phyloP scores from a whole-genome alignment of 2,888 invertebrate species.

The Orthosia cruda region DNA sequence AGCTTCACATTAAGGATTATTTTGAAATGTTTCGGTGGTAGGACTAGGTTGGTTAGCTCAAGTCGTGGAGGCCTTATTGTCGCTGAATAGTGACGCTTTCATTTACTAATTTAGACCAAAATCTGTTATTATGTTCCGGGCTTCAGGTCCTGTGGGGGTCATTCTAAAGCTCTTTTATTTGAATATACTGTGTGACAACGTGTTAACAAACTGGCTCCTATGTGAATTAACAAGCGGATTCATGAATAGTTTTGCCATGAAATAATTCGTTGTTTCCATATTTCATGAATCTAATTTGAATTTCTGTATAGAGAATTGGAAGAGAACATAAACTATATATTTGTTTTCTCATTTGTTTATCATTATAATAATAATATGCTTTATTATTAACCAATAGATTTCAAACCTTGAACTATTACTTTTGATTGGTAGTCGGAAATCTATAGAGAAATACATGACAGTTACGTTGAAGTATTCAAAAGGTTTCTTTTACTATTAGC shows the following conservation, averaged over 20 bases:
- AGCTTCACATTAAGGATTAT: constrained; percentile 21
- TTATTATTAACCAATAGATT: neutral
- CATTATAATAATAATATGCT: too few species aligned
- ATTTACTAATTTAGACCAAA: constrained; percentile 69
- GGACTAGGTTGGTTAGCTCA: neutral
- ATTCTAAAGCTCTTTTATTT: constrained; percentile 29
- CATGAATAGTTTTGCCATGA: constrained; percentile 23
- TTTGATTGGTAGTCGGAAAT: neutral
- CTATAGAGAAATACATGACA: neutral
- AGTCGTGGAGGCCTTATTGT: constrained; percentile 67
- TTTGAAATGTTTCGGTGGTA: constrained; percentile 7
- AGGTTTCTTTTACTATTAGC: neutral
- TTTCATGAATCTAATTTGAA: constrained; percentile 13
- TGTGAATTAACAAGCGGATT: constrained; percentile 15
- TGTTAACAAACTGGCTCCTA: constrained; percentile 10
- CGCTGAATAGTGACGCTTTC: constrained; percentile 67
- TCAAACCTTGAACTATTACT: neutral
- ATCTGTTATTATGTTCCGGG: constrained; percentile 70
- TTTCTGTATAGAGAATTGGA: neutral
- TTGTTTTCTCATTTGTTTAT: neutral
- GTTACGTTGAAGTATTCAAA: neutral
- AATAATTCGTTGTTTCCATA: constrained; percentile 19
- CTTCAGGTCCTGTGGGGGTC: constrained; percentile 32
- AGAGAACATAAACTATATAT: neutral
- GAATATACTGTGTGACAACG: constrained; percentile 9